Evolutionary conservation across 1,140 invertebrate species (phyloP), one percentile per base, ranked within the genome.

Genomic region (Thalassaphorura encarpata): DNA sequence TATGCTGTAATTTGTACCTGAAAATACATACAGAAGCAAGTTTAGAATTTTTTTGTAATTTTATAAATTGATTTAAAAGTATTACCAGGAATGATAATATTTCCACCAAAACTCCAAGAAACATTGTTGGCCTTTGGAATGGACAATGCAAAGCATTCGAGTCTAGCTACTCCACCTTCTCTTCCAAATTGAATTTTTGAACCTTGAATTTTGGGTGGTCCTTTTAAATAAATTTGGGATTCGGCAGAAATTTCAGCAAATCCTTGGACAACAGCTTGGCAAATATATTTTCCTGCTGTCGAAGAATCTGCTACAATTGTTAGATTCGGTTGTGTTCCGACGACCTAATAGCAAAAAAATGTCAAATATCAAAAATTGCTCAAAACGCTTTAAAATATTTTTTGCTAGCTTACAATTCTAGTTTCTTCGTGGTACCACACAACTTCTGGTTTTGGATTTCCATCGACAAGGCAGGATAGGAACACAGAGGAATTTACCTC

Each of bases 141-240:
- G 21, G 89, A 85, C 66, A 86, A 82, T 2, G 88, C 87, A 26
- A 83, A 77, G 70, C 93, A 97, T 73, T 94, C 89, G n/a, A 96
- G 79, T 69, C 85, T 78, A 1, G 87, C 84, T 2, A 79, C 81
- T 66, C 87, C 85, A 6, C 63, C 63, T 49, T 60, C 60, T 40
- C 81, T 77, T 0, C 89, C 90, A 64, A 87, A 89, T 69, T 95
- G 91, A 5, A 84, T 82, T 56, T 80, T 76, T 65, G 87, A 83
- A 55, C 87, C 90, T 19, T 84, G 76, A 53, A 96, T 89, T 61
- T 80, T 82, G 16, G 92, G 92, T 1, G 87, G 81, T 45, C 86
- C 87, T 76, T 88, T 89, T 31, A 92, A 80, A 66, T 84, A 84
- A 47, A 95, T 81, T 21, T 82, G 79, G 0, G 87, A 86, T 68